These are phyloP conservation scores for Drosophila siamana DNA, from an alignment of 2,888 invertebrate species.

Conservation along the genomic window DNA sequence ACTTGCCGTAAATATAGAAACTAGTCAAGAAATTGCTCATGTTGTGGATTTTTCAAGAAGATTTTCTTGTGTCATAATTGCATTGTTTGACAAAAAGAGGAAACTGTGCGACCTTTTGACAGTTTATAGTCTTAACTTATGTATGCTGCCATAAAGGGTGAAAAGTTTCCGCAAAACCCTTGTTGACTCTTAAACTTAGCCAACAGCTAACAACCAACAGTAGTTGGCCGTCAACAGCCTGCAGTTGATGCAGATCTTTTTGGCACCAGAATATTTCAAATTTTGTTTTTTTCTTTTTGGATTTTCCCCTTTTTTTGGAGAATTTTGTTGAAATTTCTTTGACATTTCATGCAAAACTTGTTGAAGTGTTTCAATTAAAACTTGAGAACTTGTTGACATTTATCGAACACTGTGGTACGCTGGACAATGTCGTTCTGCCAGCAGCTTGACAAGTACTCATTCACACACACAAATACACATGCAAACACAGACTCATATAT, in stretches of 20 bases:
- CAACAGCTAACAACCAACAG: neutral
- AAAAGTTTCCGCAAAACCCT: constrained; percentile 56
- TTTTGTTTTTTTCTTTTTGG: constrained; percentile 15
- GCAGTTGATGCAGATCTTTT: constrained; percentile 53
- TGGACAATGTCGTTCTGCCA: constrained; percentile 35
- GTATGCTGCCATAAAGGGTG: constrained; percentile 26
- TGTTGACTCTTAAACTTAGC: constrained; percentile 68
- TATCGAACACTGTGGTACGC: constrained; percentile 63
- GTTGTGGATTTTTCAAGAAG: constrained; percentile 38
- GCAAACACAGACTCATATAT: neutral
- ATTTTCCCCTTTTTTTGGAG: constrained; percentile 1
- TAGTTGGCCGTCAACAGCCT: constrained; percentile 29
- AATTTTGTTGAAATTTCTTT: constrained; percentile 49
- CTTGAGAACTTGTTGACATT: constrained; percentile 76
- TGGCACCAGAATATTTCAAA: constrained; percentile 43
- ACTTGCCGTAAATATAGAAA: constrained; percentile 37
- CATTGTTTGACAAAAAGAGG: constrained; percentile 65
- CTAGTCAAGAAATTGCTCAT: constrained; percentile 50
- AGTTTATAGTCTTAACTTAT: constrained; percentile 56
- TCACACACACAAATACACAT: constrained; percentile 16
- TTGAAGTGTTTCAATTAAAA: constrained; percentile 77
- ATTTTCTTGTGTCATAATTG: constrained; percentile 56
- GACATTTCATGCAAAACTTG: constrained; percentile 55
- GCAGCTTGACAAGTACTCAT: constrained; percentile 30
- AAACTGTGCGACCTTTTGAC: constrained; percentile 66